Percentiles rank a stretch among this genome's conserved stretches.
phyloP scores from a whole-genome alignment of 2,113 vertebrate species.

The Varanus salvator region DNA sequence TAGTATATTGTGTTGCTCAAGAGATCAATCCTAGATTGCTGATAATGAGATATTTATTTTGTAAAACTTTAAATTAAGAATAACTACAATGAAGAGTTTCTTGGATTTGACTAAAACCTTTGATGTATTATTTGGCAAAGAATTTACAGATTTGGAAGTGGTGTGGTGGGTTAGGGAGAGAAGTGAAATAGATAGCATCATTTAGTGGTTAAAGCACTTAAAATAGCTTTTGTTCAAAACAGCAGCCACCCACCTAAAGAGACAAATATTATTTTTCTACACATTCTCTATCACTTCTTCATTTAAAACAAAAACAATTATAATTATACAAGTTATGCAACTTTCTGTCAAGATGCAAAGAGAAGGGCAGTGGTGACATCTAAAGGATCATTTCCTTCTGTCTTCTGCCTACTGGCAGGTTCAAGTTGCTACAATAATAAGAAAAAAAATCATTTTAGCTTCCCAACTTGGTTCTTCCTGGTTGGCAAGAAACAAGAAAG shows the following conservation, averaged over 20 bases:
- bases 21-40: constrained; percentile 38
- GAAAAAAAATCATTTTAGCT: not conserved
- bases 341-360: not conserved
- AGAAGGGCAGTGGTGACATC: not conserved
- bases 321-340: not conserved
- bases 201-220: constrained; percentile 38
- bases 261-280: not conserved
- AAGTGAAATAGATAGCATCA: constrained; percentile 37
- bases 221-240: constrained; percentile 26
- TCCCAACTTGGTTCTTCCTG: not conserved
- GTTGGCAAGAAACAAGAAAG: not conserved
- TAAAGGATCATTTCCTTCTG: not conserved
- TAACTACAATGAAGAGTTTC: constrained; percentile 41
- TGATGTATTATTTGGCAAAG: constrained; percentile 18
- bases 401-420: not conserved
- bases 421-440: not conserved
- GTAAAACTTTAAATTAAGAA: constrained; percentile 46
- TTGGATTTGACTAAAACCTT: constrained; percentile 49
- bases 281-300: not conserved
- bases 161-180: not conserved
- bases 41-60: constrained; percentile 55
- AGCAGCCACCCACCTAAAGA: not conserved
- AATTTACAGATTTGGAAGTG: not conserved
- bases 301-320: not conserved
- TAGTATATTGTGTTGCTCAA: constrained; percentile 6